phyloP scores from a whole-genome alignment of 92 coral and sea anemone genomes.

The Diadumene lineata region DNA sequence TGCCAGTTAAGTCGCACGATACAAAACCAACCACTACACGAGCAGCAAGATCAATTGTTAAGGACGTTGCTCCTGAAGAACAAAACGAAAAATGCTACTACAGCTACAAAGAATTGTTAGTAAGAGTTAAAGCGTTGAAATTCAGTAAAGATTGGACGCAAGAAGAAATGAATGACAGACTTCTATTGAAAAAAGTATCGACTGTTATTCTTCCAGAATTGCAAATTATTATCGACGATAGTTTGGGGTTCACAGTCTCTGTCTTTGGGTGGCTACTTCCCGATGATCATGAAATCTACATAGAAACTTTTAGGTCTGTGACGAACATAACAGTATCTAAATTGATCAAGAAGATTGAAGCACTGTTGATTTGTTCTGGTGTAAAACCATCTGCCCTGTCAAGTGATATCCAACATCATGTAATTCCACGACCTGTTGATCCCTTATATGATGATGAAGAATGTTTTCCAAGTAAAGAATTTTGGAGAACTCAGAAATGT shows the following conservation, averaged over 20 bases:
- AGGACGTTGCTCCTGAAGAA: neutral
- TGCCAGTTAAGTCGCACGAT: conserved; percentile 43
- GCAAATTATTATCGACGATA: conserved; percentile 50
- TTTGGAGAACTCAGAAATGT: conserved; percentile 41
- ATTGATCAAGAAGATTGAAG: conserved; percentile 19
- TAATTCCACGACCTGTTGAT: conserved; percentile 48
- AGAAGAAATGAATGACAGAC: conserved; percentile 44
- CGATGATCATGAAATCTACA: conserved; percentile 54
- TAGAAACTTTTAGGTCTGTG: conserved; percentile 26
- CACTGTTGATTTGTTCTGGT: conserved; percentile 46
- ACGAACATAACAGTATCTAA: conserved; percentile 50
- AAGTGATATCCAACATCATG: conserved; percentile 40
- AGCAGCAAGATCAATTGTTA: conserved; percentile 13
- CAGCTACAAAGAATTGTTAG: neutral
- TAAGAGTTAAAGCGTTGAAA: conserved; percentile 13
- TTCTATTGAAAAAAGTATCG: neutral
- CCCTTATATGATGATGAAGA: conserved; percentile 29
- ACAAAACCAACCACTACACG: conserved; percentile 22
- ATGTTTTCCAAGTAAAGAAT: conserved; percentile 46
- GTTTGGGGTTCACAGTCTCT: conserved; percentile 51
- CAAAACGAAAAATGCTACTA: neutral
- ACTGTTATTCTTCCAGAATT: conserved; percentile 30
- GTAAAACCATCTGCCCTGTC: conserved; percentile 30
- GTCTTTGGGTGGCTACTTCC: conserved; percentile 63
- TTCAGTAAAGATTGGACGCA: conserved; percentile 21